These are phyloP conservation scores for Cromileptes altivelis DNA, from an alignment of 2,113 vertebrate species.

Conservation along the genomic window DNA sequence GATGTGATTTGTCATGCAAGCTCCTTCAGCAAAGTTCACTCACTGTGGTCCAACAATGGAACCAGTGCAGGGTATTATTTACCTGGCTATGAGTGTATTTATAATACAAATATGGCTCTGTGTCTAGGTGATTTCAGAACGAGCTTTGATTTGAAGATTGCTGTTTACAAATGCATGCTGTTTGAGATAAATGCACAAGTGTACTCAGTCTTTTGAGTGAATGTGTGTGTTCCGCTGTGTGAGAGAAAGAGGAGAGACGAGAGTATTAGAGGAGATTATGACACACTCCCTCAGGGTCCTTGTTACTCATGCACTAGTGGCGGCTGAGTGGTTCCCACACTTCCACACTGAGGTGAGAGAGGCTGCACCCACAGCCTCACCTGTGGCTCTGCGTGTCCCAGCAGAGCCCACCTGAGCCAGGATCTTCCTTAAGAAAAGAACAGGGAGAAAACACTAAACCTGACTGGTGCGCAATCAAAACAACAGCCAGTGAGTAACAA, in stretches of 20 bases:
- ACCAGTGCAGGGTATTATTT: slow-evolving; percentile 52
- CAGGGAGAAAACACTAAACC: slow-evolving; percentile 67
- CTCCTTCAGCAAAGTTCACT: slow-evolving; percentile 30
- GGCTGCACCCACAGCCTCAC: slow-evolving; percentile 82
- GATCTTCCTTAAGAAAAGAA: slow-evolving; percentile 76
- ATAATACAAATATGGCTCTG: slow-evolving; percentile 64
- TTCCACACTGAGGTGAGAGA: slow-evolving; percentile 80
- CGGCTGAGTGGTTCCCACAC: slow-evolving; percentile 84
- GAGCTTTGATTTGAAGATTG: slow-evolving; percentile 73
- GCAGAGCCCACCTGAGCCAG: slow-evolving; percentile 75
- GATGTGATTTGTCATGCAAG: slow-evolving; percentile 39
- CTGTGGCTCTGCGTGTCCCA: slow-evolving; percentile 83
- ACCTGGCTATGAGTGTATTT: slow-evolving; percentile 55
- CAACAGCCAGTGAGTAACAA: slow-evolving; percentile 70
- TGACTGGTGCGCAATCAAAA: slow-evolving; percentile 73
- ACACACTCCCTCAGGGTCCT: slow-evolving; percentile 84
- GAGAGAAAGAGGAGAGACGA: slow-evolving; percentile 69
- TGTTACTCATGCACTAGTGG: slow-evolving; percentile 86
- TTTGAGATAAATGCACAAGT: slow-evolving; percentile 68
- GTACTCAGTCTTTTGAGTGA: slow-evolving; percentile 32
- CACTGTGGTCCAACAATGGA: slow-evolving; percentile 49
- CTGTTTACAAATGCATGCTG: slow-evolving; percentile 69
- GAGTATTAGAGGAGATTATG: slow-evolving; percentile 83
- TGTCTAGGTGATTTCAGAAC: slow-evolving; percentile 56
- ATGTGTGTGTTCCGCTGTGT: slow-evolving; percentile 71